Evolutionary conservation across 2,888 invertebrate genomes (phyloP).

Genomic region (Periphyllus acericola): DNA sequence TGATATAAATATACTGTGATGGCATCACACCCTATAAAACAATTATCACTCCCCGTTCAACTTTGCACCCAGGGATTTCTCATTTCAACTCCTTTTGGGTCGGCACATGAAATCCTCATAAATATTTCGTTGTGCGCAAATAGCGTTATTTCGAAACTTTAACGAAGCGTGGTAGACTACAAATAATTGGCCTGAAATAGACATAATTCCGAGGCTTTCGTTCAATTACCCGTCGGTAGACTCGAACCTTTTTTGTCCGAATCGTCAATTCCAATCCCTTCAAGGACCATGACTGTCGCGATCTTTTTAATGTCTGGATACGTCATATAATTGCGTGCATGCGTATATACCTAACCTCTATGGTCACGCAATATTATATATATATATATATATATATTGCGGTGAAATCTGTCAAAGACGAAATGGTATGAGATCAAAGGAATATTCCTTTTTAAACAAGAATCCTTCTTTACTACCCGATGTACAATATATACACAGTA

Average conservation of each 20-base stretch:
- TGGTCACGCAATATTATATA: background rate
- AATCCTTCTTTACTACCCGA: too few relatives aligned
- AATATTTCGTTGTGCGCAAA: background rate
- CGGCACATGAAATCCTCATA: background rate
- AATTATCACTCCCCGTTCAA: background rate
- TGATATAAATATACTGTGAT: background rate
- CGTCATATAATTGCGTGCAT: background rate
- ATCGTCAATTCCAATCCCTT: background rate
- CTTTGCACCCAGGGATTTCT: background rate
- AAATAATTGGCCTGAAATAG: constrained; percentile 7
- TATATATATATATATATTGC: too few relatives aligned
- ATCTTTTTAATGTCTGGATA: background rate
- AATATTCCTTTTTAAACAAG: too few relatives aligned
- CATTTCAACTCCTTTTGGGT: background rate
- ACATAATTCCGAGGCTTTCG: background rate
- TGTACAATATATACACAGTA: too few relatives aligned
- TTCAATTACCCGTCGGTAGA: constrained; percentile 12
- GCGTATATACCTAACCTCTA: background rate
- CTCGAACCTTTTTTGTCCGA: background rate
- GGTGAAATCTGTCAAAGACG: too few relatives aligned
- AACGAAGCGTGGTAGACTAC: background rate
- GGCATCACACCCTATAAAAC: background rate
- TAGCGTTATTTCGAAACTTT: background rate
- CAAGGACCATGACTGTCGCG: background rate
- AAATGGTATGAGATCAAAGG: too few relatives aligned